Evolutionary conservation across 2,113 vertebrate species (phyloP).

Genomic region (Myrmophylax atrothorax): DNA sequence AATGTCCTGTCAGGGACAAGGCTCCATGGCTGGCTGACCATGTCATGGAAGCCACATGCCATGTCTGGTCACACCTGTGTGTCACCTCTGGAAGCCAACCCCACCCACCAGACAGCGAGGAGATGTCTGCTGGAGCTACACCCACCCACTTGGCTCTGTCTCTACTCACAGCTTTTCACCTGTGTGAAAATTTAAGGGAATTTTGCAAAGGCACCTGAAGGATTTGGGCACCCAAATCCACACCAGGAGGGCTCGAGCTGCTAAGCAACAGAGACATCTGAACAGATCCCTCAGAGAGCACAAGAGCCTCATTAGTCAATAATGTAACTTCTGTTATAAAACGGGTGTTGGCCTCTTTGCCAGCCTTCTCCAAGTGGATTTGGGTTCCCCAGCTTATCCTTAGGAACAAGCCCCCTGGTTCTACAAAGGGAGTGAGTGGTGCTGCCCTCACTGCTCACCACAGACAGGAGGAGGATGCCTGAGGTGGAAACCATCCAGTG

Average conservation of each 20-base stretch:
- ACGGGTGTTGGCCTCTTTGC: not conserved
- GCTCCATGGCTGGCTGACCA: not conserved
- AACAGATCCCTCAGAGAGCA: not conserved
- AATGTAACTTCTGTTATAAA: not conserved
- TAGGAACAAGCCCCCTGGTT: not conserved
- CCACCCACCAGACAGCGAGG: not conserved
- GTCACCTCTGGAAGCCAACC: not conserved
- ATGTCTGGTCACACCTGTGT: not conserved
- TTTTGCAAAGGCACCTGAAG: not conserved
- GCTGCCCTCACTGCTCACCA: not conserved
- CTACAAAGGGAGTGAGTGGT: not conserved
- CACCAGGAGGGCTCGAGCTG: not conserved
- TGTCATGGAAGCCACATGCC: not conserved
- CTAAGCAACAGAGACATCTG: not conserved
- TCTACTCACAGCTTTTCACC: not conserved
- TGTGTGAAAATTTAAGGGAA: not conserved
- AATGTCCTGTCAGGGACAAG: fast-evolving
- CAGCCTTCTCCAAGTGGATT: not conserved
- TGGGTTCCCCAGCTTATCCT: not conserved
- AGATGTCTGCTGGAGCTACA: not conserved
- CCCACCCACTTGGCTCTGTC: too few species aligned
- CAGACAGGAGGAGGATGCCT: not conserved
- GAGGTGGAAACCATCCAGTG: not conserved
- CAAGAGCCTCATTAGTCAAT: not conserved
- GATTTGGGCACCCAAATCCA: not conserved